Base-by-base conservation (phyloP, 1,140 invertebrate genomes). In the Aricia agestis region DNA sequence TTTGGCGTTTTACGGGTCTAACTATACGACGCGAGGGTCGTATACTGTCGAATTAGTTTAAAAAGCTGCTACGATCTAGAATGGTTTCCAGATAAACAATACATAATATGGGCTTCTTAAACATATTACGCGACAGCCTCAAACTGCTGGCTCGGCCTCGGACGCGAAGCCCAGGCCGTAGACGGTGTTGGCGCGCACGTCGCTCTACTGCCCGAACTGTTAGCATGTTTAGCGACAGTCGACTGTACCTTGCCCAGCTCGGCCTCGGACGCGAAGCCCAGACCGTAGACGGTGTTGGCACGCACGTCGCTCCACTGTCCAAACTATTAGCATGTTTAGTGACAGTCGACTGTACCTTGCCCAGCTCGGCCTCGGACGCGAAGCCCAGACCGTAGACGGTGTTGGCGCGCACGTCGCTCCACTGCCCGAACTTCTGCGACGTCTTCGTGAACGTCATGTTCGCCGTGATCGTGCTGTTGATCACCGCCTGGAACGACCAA, bases 361-460 rank as follows among this genome's bases (percentile, higher is more conserved):
- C 97, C 63, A 99, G 92, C 91, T 99, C 98, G 66, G 94, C 94
- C 91, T 99, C 98, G 0, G 98, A 97, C 42, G 96, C 95, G 92
- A 99, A 99, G 10, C 98, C 98, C 66, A 99, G 94, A 2, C 98
- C 98, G 92, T 99, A 99, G 13, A 99, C 98, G 2, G 98, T 99
- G 92, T 99, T 99, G 7, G 98, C 98, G 72, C 98, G 93, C 42
- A 98, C 96, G 93, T 99, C 98, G 70, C 98, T 98, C 98, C 98
- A 99, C 89, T 99, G 98, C 2, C 98, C 98, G 93, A 99, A 99
- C 92, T 99, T 99, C 89, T 99, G 98, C 41, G 98, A 99, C 11
- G 98, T 99, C 92, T 99, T 99, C 59, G 98, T 99, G 87, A 99
- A 99, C 58, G 97, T 98, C 98, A 99, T 99, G 81, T 97, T 98